phyloP scores from a whole-genome alignment of 1,140 invertebrate genomes.

The Linepithema humile region DNA sequence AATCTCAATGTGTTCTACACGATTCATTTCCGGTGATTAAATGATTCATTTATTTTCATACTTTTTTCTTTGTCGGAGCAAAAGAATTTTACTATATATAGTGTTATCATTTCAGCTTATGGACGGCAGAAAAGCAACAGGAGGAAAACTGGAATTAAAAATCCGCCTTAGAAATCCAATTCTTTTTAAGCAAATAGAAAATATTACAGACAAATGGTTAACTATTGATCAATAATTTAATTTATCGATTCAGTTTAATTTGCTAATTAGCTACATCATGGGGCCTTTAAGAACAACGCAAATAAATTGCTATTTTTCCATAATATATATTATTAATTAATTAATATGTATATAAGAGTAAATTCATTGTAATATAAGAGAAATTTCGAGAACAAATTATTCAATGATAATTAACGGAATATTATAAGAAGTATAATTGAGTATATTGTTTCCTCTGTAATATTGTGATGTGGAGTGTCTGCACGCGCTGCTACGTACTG shows the following conservation, averaged over 20 bases:
- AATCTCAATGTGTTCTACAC: slow-evolving; percentile 94
- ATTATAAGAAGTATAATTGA: too few relatives aligned
- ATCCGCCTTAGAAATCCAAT: slow-evolving; percentile 96
- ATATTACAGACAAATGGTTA: slow-evolving; percentile 96
- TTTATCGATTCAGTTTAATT: slow-evolving; percentile 5
- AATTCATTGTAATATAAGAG: too few relatives aligned
- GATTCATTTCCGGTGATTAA: slow-evolving; percentile 95
- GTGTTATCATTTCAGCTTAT: slow-evolving; percentile 87
- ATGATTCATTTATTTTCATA: slow-evolving; percentile 17
- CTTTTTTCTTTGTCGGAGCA: background rate
- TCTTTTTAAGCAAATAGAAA: slow-evolving; percentile 94
- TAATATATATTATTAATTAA: slow-evolving; percentile 1
- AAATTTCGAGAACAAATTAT: too few relatives aligned
- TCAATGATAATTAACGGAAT: too few relatives aligned
- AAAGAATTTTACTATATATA: background rate
- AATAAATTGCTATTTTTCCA: background rate
- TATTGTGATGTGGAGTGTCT: too few relatives aligned
- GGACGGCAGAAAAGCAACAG: slow-evolving; percentile 94
- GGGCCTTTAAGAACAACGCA: slow-evolving; percentile 21
- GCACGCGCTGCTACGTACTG: too few relatives aligned
- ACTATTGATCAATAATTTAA: slow-evolving; percentile 87
- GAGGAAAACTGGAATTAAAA: slow-evolving; percentile 96
- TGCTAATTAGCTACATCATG: background rate
- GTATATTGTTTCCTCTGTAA: too few relatives aligned
- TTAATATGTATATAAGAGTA: background rate